phyloP scores from a whole-genome alignment of 2,797 vertebrate genomes.

The Sylvilagus floridanus region DNA sequence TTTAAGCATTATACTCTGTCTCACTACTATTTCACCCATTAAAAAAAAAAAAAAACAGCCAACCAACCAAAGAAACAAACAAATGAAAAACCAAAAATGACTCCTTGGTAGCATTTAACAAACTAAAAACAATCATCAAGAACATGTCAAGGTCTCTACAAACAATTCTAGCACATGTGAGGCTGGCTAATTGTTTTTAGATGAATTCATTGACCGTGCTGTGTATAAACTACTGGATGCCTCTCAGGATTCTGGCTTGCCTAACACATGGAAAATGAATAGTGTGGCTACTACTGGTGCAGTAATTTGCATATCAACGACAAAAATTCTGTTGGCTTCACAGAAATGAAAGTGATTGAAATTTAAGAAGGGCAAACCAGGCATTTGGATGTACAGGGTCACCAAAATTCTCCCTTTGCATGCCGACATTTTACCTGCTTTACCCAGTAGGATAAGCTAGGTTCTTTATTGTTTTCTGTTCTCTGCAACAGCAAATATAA shows the following conservation, averaged over 20 bases:
- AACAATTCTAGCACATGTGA: neutral
- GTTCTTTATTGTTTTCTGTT: conserved; percentile 43
- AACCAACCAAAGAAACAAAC: too few species aligned
- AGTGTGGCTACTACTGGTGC: conserved; percentile 6
- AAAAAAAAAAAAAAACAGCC: neutral
- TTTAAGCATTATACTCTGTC: conserved; percentile 54
- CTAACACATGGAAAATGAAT: conserved; percentile 70
- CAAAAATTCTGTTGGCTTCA: conserved; percentile 45
- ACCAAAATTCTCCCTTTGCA: conserved; percentile 48
- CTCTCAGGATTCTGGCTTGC: conserved; percentile 65
- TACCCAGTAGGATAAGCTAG: conserved; percentile 36
- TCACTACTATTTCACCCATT: conserved; percentile 32
- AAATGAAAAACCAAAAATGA: neutral
- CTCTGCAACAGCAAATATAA: conserved; percentile 39
- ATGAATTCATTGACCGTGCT: conserved; percentile 37
- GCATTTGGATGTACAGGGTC: conserved; percentile 40
- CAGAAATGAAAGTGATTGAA: conserved; percentile 67
- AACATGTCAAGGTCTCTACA: conserved; percentile 55
- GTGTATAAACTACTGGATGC: conserved; percentile 52
- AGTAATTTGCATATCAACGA: conserved; percentile 70
- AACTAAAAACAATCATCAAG: conserved; percentile 32
- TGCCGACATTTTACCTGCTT: conserved; percentile 71
- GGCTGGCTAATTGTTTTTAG: conserved; percentile 4
- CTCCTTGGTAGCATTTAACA: conserved; percentile 20
- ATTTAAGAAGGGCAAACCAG: conserved; percentile 35